Percentiles rank a stretch among this genome's conserved stretches.
Conservation (phyloP, 2,797 vertebrate species). For the Gallinago nigripennis region DNA sequence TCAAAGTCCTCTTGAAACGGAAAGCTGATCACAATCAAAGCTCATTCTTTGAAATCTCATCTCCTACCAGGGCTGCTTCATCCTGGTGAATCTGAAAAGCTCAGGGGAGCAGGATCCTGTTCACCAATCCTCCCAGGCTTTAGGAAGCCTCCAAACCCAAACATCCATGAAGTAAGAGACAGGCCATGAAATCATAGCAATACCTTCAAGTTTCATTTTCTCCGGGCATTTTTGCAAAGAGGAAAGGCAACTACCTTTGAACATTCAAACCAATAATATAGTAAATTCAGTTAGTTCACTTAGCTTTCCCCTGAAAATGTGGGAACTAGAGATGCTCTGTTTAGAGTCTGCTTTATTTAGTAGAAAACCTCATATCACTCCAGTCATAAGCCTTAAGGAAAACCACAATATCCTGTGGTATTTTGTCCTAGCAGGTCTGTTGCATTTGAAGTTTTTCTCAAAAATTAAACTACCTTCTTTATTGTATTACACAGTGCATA, state of each 20-base stretch:
- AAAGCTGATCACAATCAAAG: slow-evolving; percentile 8
- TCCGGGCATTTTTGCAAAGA: background rate
- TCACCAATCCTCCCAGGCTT: background rate
- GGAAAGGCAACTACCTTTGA: background rate
- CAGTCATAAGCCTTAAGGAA: background rate
- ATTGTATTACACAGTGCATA: background rate
- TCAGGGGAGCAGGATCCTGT: background rate
- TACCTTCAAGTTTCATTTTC: background rate
- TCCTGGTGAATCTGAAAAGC: background rate
- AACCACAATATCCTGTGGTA: background rate
- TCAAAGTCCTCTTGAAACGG: background rate
- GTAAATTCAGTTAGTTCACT: background rate
- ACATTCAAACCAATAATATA: background rate
- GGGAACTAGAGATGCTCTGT: background rate
- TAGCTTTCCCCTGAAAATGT: background rate
- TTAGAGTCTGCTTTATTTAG: background rate
- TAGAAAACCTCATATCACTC: background rate
- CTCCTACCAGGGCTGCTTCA: background rate
- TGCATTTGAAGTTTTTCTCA: background rate
- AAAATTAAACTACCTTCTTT: background rate
- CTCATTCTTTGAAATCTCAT: background rate
- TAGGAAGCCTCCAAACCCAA: background rate
- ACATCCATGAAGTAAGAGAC: background rate
- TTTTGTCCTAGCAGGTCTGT: background rate
- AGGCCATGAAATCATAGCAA: background rate